phyloP scores from a whole-genome alignment of 2,113 vertebrate species.

The Reinhardtius hippoglossoides region DNA sequence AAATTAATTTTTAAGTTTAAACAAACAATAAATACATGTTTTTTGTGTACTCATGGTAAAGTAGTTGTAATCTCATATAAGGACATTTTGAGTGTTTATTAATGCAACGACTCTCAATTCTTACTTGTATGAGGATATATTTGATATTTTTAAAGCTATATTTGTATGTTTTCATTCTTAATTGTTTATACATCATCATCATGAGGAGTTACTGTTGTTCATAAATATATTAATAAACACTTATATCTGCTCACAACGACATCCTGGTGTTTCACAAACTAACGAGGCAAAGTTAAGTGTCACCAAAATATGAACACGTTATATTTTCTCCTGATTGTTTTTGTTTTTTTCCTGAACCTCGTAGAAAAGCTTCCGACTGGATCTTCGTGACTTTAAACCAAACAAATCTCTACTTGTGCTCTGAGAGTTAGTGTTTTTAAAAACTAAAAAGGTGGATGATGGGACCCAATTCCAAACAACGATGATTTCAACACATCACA shows the following conservation, averaged over 20 bases:
- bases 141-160: too few relatives aligned
- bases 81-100: too few relatives aligned
- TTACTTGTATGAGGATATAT: too few relatives aligned
- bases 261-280: not conserved
- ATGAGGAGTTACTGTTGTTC: not conserved
- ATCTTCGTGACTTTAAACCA: slow-evolving; percentile 12
- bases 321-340: not conserved
- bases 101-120: too few relatives aligned
- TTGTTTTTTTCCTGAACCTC: not conserved
- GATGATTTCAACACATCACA: not conserved
- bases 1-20: too few relatives aligned
- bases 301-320: not conserved
- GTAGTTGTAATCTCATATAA: too few relatives aligned
- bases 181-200: not conserved
- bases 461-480: too few relatives aligned
- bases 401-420: not conserved
- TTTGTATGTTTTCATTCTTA: too few relatives aligned
- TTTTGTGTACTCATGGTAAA: too few relatives aligned
- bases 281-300: not conserved
- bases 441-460: not conserved
- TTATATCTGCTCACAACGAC: too few relatives aligned
- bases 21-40: too few relatives aligned
- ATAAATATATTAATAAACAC: not conserved
- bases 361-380: slow-evolving; percentile 39
- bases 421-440: slow-evolving; percentile 29